phyloP scores from a whole-genome alignment of 2,888 invertebrate genomes.

The Caenorhabditis sinica region DNA sequence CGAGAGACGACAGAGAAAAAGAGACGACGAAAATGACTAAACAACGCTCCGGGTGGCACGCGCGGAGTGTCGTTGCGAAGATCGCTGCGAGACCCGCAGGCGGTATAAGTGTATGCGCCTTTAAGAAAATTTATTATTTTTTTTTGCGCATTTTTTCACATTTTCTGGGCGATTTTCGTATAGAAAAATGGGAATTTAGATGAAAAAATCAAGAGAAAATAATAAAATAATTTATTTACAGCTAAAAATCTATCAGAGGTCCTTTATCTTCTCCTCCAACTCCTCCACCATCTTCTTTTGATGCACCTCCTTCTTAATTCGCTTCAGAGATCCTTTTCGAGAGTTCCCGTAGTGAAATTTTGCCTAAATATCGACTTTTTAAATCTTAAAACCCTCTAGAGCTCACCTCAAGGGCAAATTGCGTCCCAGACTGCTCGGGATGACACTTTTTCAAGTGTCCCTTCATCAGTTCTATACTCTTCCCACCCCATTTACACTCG shows the following conservation, averaged over 20 bases:
- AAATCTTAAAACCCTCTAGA: neutral
- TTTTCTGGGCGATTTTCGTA: neutral
- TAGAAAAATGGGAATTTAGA: neutral
- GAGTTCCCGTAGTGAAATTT: neutral
- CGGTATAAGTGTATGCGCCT: conserved; percentile 40
- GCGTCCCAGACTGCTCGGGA: neutral
- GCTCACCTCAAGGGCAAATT: neutral
- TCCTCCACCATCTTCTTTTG: conserved; percentile 18
- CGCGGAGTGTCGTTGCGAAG: conserved; percentile 3
- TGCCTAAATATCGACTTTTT: neutral
- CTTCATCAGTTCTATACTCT: neutral
- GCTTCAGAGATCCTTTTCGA: neutral
- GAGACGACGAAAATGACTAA: conserved; percentile 37
- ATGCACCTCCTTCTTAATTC: neutral
- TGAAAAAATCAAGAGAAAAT: neutral
- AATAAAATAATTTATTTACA: neutral
- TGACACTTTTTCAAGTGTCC: conserved; percentile 27
- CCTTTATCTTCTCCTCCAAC: conserved; percentile 22
- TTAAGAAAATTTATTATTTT: conserved; percentile 29
- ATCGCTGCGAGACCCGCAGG: conserved; percentile 53
- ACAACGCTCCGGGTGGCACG: conserved; percentile 24
- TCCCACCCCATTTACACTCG: conserved; percentile 30
- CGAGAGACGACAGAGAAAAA: conserved; percentile 33
- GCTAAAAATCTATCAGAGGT: conserved; percentile 1
- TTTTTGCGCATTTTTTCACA: neutral